Evolutionary conservation across 2,888 invertebrate species (phyloP).

Genomic region (Sphaeridia pumilis): DNA sequence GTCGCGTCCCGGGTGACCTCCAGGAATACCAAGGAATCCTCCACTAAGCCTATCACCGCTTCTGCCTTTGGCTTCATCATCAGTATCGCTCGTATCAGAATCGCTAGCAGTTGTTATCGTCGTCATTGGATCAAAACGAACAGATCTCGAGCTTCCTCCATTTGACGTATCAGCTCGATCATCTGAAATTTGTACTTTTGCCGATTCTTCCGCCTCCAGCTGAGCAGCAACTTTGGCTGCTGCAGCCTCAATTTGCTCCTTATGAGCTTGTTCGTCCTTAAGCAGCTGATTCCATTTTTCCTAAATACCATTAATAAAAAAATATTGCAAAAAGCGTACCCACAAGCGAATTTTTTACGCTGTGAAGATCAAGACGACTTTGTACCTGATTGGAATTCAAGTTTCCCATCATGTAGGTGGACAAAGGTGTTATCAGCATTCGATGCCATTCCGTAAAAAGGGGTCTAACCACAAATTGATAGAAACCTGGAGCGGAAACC

Average conservation of each 20-base stretch:
- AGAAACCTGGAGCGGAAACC: conserved; percentile 53
- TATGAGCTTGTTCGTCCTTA: conserved; percentile 24
- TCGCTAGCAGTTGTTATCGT: conserved; percentile 33
- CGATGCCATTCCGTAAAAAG: conserved; percentile 74
- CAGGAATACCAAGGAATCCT: conserved; percentile 34
- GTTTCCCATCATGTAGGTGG: conserved; percentile 58
- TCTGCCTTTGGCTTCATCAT: conserved; percentile 25
- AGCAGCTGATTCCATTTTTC: conserved; percentile 35
- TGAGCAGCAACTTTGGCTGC: no score
- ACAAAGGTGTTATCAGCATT: conserved; percentile 60
- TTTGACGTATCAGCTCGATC: conserved; percentile 11
- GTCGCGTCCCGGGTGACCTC: conserved; percentile 32
- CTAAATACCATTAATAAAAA: no score
- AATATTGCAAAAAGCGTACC: no score
- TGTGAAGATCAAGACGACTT: no score
- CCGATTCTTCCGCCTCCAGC: no score
- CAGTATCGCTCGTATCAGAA: conserved; percentile 19
- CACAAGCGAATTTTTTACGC: no score
- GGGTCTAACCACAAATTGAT: conserved; percentile 70
- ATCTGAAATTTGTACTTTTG: no score
- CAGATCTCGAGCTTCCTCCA: conserved; percentile 21
- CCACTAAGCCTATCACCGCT: conserved; percentile 7
- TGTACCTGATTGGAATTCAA: conserved; percentile 41
- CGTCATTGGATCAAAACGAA: conserved; percentile 33
- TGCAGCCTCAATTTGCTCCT: no score